Percentiles rank a stretch among this genome's conserved stretches.
Evolutionary conservation across 2,797 vertebrate genomes (phyloP).

Genomic region (Gymnopithys bicolor): DNA sequence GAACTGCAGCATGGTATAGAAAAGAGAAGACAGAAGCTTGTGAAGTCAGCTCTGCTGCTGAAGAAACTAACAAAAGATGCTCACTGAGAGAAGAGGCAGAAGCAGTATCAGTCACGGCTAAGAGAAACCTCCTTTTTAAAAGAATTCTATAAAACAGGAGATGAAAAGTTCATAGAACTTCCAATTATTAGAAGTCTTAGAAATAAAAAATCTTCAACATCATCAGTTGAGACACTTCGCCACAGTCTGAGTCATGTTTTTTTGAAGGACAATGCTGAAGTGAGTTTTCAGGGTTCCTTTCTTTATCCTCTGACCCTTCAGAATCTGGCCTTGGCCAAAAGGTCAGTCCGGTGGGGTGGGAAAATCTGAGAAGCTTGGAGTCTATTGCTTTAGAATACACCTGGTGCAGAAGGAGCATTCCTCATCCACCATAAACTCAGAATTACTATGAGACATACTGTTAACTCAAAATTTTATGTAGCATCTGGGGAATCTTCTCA

Average conservation of each 20-base stretch:
- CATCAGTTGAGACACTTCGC: not conserved
- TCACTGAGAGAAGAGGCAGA: not conserved
- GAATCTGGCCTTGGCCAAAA: not conserved
- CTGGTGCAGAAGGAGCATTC: not conserved
- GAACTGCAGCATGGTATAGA: not conserved
- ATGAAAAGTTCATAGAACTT: not conserved
- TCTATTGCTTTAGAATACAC: not conserved
- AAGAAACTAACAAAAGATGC: not conserved
- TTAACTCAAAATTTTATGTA: slow-evolving; percentile 12
- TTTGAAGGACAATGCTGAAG: not conserved
- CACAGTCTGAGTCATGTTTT: not conserved
- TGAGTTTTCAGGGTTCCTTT: not conserved
- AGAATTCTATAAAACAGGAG: not conserved
- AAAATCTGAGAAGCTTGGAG: not conserved
- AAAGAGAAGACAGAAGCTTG: not conserved
- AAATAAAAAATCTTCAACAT: not conserved
- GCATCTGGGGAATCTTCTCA: slow-evolving; percentile 22
- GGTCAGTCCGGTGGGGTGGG: not conserved
- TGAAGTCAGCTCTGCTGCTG: not conserved
- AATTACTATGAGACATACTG: slow-evolving; percentile 4
- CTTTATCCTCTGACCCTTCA: not conserved
- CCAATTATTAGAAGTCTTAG: not conserved
- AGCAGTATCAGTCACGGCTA: not conserved
- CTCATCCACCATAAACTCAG: not conserved
- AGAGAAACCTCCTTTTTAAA: not conserved